Percentiles rank a stretch among this genome's conserved stretches.
Evolutionary conservation across 2,113 vertebrate species (phyloP).

Genomic region (Psilopogon haemacephalus): DNA sequence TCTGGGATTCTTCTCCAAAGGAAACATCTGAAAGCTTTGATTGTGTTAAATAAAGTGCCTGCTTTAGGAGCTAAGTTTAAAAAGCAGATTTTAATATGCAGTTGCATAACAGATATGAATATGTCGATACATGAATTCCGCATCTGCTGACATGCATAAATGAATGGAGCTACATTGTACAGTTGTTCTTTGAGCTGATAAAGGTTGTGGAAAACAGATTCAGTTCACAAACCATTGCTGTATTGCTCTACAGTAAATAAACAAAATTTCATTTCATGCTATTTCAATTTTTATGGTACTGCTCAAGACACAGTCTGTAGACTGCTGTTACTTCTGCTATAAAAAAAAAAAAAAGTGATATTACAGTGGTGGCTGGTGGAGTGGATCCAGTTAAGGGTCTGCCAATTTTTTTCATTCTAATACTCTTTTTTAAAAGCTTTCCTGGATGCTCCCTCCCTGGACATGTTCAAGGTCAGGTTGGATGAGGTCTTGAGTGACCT

Average conservation of each 20-base stretch:
- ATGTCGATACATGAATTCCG: neutral
- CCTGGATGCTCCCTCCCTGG: too few species aligned
- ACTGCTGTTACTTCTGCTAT: conserved; percentile 4
- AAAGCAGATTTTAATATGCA: neutral
- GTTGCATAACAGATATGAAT: neutral
- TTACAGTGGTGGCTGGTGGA: neutral
- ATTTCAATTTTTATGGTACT: conserved; percentile 52
- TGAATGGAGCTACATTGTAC: neutral
- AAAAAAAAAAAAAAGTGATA: conserved; percentile 49
- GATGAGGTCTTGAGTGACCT: too few species aligned
- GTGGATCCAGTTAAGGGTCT: conserved; percentile 29
- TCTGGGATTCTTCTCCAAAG: neutral
- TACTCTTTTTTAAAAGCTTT: neutral
- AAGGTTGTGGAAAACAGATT: neutral
- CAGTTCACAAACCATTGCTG: conserved; percentile 6
- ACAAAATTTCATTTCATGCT: conserved; percentile 61
- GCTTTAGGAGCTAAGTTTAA: neutral
- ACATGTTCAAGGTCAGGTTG: too few species aligned
- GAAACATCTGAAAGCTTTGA: neutral
- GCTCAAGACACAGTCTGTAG: neutral
- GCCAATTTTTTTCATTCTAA: neutral
- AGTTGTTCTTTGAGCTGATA: neutral
- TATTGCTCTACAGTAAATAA: conserved; percentile 15
- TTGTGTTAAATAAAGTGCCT: neutral
- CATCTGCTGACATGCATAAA: neutral